Base-by-base conservation (phyloP, 2,113 vertebrate genomes). In the Podarcis muralis region DNA sequence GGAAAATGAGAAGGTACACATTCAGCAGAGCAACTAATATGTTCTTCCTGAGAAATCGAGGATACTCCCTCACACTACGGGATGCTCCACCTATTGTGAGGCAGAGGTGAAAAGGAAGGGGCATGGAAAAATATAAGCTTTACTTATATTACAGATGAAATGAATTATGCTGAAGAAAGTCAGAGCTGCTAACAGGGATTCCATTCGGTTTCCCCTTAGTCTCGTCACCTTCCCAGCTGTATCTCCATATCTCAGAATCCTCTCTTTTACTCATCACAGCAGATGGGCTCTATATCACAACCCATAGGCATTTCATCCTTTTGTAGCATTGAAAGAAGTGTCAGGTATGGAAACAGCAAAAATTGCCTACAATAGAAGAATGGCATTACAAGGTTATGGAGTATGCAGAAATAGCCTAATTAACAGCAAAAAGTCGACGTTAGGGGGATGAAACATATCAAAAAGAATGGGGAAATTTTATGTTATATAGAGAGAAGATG, bases 1-100 rank as follows among this genome's bases (percentile, higher is more conserved):
- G 87, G 91, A 94, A 95, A 95, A 95, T 69, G 75, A 69, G 87
- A 93, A 92, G 83, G 90, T 30, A n/a, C 80, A n/a, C 59, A 83
- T 16, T 66, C 22, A 25, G 80, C 79, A 15, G 43, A 74, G 27
- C 68, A 66, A 23, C 27, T 65, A 43, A 72, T 40, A 71, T 69
- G 12, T 32, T 71, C 37, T 88, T 83, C 87, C 35, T 48, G 35
- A 65, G 71, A 83, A 88, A 83, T 76, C 9, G 59, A 88, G 57
- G 27, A 43, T 81, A 62, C 53, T 80, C 79, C 43, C 71, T 75
- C 59, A n/a, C 12, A 62, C n/a, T 37, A 77, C 74, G 65, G 84
- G 53, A 35, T 88, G 53, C 71, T 20, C 87, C 80, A 48, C 81
- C 69, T 66, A 75, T 88, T 76, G 71, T 76, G 80, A 88, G 57